These are phyloP conservation scores for Galago senegalensis DNA, from an alignment of 2,797 vertebrate genomes.

Conservation along the genomic window DNA sequence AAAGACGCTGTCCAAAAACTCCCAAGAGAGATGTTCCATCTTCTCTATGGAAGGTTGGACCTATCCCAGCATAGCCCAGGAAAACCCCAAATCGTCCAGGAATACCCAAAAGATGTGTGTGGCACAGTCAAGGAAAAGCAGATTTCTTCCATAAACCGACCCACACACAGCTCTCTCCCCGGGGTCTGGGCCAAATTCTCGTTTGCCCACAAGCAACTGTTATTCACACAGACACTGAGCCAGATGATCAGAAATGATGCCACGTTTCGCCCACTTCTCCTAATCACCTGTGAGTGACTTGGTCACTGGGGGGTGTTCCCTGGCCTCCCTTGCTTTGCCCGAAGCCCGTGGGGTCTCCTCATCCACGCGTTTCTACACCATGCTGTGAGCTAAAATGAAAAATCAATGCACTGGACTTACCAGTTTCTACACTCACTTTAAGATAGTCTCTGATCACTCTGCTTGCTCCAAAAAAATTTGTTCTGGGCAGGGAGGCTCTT, in stretches of 20 bases:
- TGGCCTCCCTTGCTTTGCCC: rapidly evolving
- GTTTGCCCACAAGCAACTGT: not conserved
- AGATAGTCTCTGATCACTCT: rapidly evolving
- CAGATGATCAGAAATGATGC: rapidly evolving
- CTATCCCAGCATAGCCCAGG: not conserved
- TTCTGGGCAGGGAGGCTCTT: not conserved
- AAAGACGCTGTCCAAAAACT: not conserved
- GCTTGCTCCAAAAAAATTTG: no score
- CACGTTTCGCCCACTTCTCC: rapidly evolving
- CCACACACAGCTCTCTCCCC: rapidly evolving
- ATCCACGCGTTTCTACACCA: rapidly evolving
- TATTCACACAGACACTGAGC: not conserved
- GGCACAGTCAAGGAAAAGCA: rapidly evolving
- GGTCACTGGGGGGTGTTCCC: rapidly evolving
- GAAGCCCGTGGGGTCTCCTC: rapidly evolving
- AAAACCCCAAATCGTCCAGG: not conserved
- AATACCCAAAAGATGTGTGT: not conserved
- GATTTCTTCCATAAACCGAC: rapidly evolving
- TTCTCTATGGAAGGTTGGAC: not conserved
- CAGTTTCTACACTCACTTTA: rapidly evolving
- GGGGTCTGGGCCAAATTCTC: rapidly evolving
- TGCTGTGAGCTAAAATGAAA: rapidly evolving
- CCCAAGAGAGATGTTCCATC: not conserved
- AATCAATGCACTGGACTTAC: rapidly evolving
- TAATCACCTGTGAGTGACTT: rapidly evolving